Percentiles rank a stretch among this genome's conserved stretches.
phyloP scores from a whole-genome alignment of 2,888 invertebrate genomes.

The Spodoptera littoralis region DNA sequence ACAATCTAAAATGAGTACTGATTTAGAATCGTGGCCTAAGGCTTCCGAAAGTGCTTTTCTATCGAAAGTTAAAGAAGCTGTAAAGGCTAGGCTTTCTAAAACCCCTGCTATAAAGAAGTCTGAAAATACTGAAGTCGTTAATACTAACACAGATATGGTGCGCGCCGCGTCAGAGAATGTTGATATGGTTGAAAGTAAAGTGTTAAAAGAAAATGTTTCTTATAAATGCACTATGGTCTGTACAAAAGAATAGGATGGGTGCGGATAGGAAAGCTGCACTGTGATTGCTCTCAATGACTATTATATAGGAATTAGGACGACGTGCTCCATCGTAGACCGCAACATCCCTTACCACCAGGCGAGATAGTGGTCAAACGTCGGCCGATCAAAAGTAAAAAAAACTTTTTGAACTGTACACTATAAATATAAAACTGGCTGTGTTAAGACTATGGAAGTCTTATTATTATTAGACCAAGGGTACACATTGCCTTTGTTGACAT shows the following conservation, averaged over 20 bases:
- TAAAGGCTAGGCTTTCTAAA: conserved; percentile 58
- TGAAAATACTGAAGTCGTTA: conserved; percentile 7
- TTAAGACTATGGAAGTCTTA: too few species aligned
- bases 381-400: too few species aligned
- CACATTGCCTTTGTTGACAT: too few species aligned
- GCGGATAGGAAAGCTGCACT: background rate
- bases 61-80: conserved; percentile 65
- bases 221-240: conserved; percentile 82
- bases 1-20: conserved; percentile 4
- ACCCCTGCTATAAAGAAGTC: conserved; percentile 5
- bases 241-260: conserved; percentile 61
- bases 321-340: too few species aligned
- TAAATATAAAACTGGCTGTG: too few species aligned
- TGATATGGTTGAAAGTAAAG: conserved; percentile 43
- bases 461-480: too few species aligned
- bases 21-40: conserved; percentile 55
- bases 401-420: too few species aligned
- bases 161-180: conserved; percentile 66
- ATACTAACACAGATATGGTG: conserved; percentile 57
- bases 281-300: conserved; percentile 1
- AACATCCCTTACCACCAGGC: too few species aligned
- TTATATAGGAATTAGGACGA: background rate
- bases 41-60: conserved; percentile 61
- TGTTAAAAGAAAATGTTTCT: conserved; percentile 74
- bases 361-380: too few species aligned